Conservation (phyloP, 53 echinoderm and acorn worm genomes). For the Stichopus horrens region DNA sequence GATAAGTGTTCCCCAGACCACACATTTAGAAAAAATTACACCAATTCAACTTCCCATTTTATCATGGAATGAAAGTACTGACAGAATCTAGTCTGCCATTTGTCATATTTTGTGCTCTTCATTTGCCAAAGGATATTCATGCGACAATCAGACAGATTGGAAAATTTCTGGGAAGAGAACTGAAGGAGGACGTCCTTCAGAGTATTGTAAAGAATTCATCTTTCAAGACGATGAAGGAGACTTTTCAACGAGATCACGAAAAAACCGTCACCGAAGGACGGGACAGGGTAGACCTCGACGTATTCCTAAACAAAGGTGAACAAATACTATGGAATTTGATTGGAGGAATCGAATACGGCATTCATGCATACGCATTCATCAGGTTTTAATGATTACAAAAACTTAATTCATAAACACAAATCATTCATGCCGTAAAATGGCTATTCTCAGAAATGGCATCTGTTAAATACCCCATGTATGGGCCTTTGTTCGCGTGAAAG, state of each 20-base stretch:
- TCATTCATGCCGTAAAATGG: too few relatives aligned
- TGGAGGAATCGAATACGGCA: too few relatives aligned
- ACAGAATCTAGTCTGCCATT: neutral
- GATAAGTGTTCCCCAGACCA: too few relatives aligned
- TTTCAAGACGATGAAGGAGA: neutral
- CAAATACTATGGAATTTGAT: too few relatives aligned
- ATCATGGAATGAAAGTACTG: neutral
- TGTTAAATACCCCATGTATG: too few relatives aligned
- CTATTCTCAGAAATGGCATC: too few relatives aligned
- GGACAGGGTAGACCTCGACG: neutral
- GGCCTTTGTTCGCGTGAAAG: too few relatives aligned
- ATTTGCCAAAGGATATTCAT: neutral
- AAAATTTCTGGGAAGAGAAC: neutral
- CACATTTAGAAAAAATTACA: too few relatives aligned
- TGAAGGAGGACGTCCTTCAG: neutral
- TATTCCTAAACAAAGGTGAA: neutral
- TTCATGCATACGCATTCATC: too few relatives aligned
- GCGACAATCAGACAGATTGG: neutral
- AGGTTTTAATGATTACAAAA: too few relatives aligned
- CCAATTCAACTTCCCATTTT: too few relatives aligned
- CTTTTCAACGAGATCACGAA: neutral
- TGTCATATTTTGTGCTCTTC: neutral
- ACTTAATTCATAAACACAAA: too few relatives aligned
- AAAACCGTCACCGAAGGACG: neutral
- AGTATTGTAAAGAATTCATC: slow-evolving; percentile 11